A percentile compares a stretch with the other conserved stretches of the same genome.
These are phyloP conservation scores for Podarcis cretensis DNA, from an alignment of 2,113 vertebrate species.

Conservation along the genomic window DNA sequence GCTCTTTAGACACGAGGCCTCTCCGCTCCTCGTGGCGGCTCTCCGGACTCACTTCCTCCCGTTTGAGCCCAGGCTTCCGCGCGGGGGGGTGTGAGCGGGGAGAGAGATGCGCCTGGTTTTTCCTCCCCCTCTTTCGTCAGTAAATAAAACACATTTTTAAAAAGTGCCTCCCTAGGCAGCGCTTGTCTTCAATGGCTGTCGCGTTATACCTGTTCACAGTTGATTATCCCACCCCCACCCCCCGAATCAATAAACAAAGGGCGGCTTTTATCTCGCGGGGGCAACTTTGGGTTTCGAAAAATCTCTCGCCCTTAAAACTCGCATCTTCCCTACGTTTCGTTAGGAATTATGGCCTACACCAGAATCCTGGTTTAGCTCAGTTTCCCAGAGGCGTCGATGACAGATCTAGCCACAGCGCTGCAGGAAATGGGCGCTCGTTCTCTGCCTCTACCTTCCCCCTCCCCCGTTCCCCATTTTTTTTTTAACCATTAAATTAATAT, in stretches of 20 bases:
- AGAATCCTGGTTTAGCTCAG: neutral
- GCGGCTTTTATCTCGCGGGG: neutral
- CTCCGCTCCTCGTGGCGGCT: neutral
- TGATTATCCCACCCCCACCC: too few species aligned
- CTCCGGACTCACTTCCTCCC: neutral
- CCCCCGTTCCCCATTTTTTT: neutral
- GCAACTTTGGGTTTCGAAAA: neutral
- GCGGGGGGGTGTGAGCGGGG: neutral
- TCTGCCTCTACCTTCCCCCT: too few species aligned
- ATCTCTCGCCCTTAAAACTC: neutral
- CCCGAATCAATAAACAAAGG: neutral
- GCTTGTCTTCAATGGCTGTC: neutral
- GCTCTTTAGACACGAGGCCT: neutral
- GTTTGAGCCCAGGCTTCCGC: neutral
- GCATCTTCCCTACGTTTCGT: neutral
- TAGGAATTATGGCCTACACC: neutral
- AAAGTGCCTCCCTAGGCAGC: too few species aligned
- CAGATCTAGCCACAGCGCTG: neutral
- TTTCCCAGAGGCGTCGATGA: neutral
- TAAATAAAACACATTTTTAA: neutral
- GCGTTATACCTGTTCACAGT: neutral
- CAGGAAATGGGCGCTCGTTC: neutral
- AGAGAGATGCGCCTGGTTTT: neutral
- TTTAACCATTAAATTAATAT: neutral
- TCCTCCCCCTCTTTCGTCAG: neutral